Evolutionary conservation across 2,888 invertebrate species (phyloP).

Genomic region (Tortricodes alternella): DNA sequence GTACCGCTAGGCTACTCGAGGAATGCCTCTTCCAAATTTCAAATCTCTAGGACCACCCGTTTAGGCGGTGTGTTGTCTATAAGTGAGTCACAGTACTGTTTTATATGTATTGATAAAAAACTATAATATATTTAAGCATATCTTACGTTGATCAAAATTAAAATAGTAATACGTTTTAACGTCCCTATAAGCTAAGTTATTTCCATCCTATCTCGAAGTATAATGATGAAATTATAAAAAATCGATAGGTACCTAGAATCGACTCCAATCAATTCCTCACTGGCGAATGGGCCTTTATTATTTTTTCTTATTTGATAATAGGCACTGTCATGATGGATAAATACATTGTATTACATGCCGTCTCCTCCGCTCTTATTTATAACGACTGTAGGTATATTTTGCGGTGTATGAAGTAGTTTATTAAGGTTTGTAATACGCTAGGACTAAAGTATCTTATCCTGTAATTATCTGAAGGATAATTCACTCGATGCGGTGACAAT

Average conservation of each 20-base stretch:
- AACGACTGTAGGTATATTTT: conserved; percentile 37
- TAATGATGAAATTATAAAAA: conserved; percentile 50
- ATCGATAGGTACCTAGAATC: conserved; percentile 57
- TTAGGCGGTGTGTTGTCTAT: too few relatives aligned
- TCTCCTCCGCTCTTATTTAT: conserved; percentile 25
- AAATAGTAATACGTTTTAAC: conserved; percentile 21
- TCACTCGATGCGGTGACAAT: conserved; percentile 61
- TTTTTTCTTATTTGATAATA: conserved; percentile 58
- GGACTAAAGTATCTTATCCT: conserved; percentile 55
- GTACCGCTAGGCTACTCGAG: too few relatives aligned
- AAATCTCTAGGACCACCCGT: too few relatives aligned
- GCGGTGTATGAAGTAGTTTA: not conserved
- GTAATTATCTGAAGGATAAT: conserved; percentile 65
- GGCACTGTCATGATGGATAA: conserved; percentile 44
- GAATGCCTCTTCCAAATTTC: too few relatives aligned
- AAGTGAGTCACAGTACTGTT: too few relatives aligned
- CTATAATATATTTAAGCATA: not conserved
- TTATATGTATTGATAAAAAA: too few relatives aligned
- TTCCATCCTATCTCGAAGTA: conserved; percentile 50
- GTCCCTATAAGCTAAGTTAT: conserved; percentile 27
- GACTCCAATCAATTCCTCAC: conserved; percentile 58
- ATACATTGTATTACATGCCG: conserved; percentile 25
- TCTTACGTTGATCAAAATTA: conserved; percentile 22
- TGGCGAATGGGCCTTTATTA: conserved; percentile 47
- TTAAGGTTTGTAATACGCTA: conserved; percentile 41